A percentile compares a stretch with the other conserved stretches of the same genome.
phyloP scores from a whole-genome alignment of 2,113 vertebrate species.

The Caranx melampygus region DNA sequence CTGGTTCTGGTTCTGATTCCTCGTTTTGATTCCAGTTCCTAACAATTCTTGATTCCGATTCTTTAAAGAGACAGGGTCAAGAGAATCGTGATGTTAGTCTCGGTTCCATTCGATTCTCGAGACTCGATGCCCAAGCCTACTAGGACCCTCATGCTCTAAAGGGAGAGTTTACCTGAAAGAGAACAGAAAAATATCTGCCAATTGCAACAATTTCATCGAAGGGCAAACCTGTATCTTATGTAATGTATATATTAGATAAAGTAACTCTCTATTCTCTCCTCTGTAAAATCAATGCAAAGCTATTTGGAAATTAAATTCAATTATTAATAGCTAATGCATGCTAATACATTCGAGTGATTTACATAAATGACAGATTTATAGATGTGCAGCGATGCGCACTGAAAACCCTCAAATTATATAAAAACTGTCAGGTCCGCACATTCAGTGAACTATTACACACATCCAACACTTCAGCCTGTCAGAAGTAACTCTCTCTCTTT shows the following conservation, averaged over 20 bases:
- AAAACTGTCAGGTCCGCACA: conserved; percentile 10
- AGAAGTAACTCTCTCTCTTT: conserved; percentile 12
- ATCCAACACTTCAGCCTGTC: conserved; percentile 11
- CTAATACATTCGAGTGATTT: conserved; percentile 28
- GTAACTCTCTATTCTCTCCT: neutral
- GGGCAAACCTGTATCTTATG: too few relatives aligned
- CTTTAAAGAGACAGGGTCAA: too few relatives aligned
- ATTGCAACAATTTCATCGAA: neutral
- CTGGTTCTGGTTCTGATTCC: too few relatives aligned
- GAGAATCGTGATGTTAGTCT: too few relatives aligned
- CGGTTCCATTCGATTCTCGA: too few relatives aligned
- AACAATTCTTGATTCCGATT: too few relatives aligned
- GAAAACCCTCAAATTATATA: conserved; percentile 17
- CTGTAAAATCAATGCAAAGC: neutral
- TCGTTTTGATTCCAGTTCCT: too few relatives aligned
- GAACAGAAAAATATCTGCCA: neutral
- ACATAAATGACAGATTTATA: conserved; percentile 20
- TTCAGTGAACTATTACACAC: conserved; percentile 33
- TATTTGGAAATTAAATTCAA: conserved; percentile 4
- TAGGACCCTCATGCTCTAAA: neutral
- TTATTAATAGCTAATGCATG: conserved; percentile 46
- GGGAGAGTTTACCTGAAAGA: neutral
- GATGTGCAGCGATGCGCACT: conserved; percentile 17
- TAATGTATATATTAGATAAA: neutral
- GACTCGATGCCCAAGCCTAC: too few relatives aligned